Conservation (phyloP, 2,888 invertebrate genomes). For the Molorchus minor region DNA sequence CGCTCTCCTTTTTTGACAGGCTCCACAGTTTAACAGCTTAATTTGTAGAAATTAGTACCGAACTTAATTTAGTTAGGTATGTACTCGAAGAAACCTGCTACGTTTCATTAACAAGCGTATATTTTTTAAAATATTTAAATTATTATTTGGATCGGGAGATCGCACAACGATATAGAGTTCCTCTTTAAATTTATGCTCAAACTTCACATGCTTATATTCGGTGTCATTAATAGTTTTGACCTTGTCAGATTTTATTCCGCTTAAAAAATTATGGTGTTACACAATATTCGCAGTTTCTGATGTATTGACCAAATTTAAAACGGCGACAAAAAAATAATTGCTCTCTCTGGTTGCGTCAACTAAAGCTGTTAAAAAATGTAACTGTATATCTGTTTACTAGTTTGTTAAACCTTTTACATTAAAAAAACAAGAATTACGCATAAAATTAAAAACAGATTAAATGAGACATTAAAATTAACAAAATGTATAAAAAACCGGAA, state of each 20-base stretch:
- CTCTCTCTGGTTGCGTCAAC: neutral
- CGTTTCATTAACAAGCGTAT: no score
- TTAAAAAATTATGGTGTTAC: no score
- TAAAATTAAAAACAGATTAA: slow-evolving; percentile 8
- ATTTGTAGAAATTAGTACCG: neutral
- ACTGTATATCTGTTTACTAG: neutral
- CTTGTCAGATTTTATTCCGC: no score
- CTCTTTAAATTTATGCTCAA: no score
- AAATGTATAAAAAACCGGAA: slow-evolving; percentile 3
- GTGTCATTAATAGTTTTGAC: no score
- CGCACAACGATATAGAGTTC: no score
- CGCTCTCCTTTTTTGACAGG: neutral
- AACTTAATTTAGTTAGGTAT: neutral
- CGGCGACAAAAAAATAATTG: neutral
- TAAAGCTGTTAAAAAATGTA: neutral
- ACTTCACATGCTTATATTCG: no score
- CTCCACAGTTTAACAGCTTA: neutral
- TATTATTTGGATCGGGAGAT: no score
- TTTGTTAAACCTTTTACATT: neutral
- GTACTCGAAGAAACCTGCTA: slow-evolving; percentile 8
- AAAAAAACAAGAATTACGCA: neutral
- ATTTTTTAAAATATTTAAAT: no score
- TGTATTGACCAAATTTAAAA: slow-evolving; percentile 4
- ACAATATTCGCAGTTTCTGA: no score
- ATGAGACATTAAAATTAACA: neutral